These are phyloP conservation scores for Dreissena polymorpha DNA, from an alignment of 1,140 invertebrate species.

Conservation along the genomic window DNA sequence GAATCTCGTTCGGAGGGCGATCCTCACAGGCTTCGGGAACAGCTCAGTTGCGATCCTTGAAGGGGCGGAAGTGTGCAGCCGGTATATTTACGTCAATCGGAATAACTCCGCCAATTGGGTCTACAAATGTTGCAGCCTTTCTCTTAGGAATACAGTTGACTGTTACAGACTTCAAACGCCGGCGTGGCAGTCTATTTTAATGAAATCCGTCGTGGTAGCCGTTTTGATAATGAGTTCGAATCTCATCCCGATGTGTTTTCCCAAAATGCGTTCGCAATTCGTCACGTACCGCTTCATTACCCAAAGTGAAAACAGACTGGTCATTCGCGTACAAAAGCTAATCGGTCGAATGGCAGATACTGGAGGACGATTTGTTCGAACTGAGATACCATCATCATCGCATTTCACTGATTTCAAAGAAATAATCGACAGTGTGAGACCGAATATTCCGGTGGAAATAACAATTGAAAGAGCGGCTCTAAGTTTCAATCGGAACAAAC, in stretches of 20 bases:
- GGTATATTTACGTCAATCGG: neutral
- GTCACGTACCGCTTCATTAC: neutral
- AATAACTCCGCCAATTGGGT: neutral
- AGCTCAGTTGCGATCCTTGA: constrained; percentile 1
- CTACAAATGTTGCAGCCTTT: constrained; percentile 23
- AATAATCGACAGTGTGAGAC: neutral
- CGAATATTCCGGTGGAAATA: neutral
- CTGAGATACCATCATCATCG: constrained; percentile 5
- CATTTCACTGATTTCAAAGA: constrained; percentile 7
- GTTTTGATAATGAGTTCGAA: constrained; percentile 9
- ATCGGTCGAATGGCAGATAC: neutral
- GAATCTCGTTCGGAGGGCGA: neutral
- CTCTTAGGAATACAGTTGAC: neutral
- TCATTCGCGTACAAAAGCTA: constrained; percentile 24
- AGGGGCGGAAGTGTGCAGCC: constrained; percentile 18
- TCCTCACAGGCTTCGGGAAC: constrained; percentile 24
- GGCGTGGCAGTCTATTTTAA: constrained; percentile 8
- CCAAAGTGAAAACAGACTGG: neutral
- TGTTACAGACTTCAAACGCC: constrained; percentile 4
- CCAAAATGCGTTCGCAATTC: constrained; percentile 1
- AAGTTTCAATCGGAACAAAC: constrained; percentile 15
- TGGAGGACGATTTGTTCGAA: constrained; percentile 11
- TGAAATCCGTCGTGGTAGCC: neutral
- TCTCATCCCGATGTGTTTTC: constrained; percentile 3
- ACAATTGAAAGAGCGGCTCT: constrained; percentile 11